These are phyloP conservation scores for Chinchilla lanigera DNA, from an alignment of 2,113 vertebrate genomes.

Conservation along the genomic window DNA sequence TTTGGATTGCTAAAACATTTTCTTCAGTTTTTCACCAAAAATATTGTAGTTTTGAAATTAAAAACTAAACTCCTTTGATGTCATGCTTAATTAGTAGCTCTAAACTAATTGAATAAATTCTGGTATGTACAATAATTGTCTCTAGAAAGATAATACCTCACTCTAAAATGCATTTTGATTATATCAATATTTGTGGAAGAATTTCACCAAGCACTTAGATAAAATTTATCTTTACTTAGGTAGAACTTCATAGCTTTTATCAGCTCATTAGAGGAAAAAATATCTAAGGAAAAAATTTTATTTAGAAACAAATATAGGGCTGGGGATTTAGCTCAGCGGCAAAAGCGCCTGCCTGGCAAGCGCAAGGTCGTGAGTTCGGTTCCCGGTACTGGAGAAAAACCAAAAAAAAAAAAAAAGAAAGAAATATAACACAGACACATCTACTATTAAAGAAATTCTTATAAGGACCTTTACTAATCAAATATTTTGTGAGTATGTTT, in stretches of 20 bases:
- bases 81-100: neutral
- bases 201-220: neutral
- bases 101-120: slow-evolving; percentile 6
- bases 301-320: neutral
- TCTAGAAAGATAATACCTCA: neutral
- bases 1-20: neutral
- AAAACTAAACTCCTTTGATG: neutral
- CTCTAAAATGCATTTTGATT: neutral
- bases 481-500: neutral
- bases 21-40: slow-evolving; percentile 20
- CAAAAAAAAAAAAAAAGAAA: no score
- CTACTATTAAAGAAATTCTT: slow-evolving; percentile 9
- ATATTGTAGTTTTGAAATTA: slow-evolving; percentile 8
- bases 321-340: no score
- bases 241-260: neutral
- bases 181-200: slow-evolving; percentile 5
- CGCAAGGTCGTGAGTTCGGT: no score
- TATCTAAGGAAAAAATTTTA: neutral
- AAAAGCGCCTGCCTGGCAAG: no score
- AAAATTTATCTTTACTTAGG: neutral
- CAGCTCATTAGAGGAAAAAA: neutral
- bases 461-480: neutral
- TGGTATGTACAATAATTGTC: neutral
- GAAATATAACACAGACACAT: neutral
- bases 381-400: no score